Conservation (phyloP, 1,140 invertebrate genomes). For the Drosophila chauvacae region DNA sequence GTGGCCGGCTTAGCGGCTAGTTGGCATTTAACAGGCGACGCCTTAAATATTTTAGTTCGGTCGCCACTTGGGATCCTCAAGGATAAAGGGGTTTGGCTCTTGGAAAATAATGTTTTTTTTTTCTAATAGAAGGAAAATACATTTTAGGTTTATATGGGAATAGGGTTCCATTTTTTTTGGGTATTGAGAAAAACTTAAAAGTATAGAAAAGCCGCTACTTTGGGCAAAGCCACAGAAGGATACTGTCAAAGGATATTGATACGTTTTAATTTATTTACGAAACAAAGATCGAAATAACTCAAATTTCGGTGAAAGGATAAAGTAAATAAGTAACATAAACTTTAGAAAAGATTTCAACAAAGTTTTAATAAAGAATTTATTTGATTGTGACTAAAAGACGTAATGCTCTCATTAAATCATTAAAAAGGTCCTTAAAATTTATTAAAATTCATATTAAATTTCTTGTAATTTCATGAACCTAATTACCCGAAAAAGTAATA, state of each 20-base stretch:
- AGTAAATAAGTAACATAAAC: no score
- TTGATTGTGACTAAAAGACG: not conserved
- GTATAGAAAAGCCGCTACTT: not conserved
- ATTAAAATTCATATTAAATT: not conserved
- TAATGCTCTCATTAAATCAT: not conserved
- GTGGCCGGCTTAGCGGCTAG: conserved; percentile 51
- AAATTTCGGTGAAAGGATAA: no score
- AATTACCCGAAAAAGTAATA: not conserved
- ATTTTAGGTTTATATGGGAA: no score
- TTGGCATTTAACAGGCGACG: conserved; percentile 50
- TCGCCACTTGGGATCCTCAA: conserved; percentile 8
- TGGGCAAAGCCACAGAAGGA: no score
- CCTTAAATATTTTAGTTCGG: conserved; percentile 48
- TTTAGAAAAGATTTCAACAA: no score
- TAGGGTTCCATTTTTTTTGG: not conserved
- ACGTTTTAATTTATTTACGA: no score
- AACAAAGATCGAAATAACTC: no score
- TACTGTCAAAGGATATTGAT: no score
- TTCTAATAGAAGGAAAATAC: not conserved
- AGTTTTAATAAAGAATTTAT: no score
- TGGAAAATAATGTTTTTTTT: not conserved
- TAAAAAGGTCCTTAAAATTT: no score
- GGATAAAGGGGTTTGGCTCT: not conserved
- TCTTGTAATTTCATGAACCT: not conserved
- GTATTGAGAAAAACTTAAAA: not conserved